A percentile compares a stretch with the other conserved stretches of the same genome.
phyloP scores from a whole-genome alignment of 1,140 invertebrate species.

The Diplogasteroides magnus region DNA sequence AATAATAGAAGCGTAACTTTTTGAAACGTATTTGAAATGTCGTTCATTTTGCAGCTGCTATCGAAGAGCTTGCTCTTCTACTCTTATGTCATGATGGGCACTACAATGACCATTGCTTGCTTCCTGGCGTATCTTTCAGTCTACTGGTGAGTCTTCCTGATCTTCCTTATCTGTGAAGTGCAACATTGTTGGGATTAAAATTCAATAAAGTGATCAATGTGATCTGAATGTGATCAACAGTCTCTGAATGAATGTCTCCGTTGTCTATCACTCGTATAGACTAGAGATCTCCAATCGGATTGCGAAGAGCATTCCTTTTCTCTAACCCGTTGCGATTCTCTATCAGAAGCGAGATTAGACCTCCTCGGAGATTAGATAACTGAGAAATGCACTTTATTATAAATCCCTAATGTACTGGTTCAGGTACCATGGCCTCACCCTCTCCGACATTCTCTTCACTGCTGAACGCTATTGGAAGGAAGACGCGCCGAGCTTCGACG shows the following conservation, averaged over 20 bases:
- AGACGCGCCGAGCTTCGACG: no score
- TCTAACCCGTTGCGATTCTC: no score
- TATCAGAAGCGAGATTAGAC: no score
- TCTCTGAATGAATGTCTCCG: neutral
- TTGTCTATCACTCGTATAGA: no score
- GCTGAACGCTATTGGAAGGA: constrained; percentile 47
- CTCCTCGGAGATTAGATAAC: no score
- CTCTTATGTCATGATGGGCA: constrained; percentile 45
- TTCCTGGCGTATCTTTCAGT: constrained; percentile 45
- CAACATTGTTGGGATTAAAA: no score
- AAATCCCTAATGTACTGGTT: constrained; percentile 5
- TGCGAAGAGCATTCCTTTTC: no score
- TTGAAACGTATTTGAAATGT: neutral
- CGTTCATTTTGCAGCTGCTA: constrained; percentile 6
- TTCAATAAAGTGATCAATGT: no score
- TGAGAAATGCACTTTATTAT: no score
- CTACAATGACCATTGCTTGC: constrained; percentile 48
- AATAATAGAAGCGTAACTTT: no score
- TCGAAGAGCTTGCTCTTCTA: constrained; percentile 37
- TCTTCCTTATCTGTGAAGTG: no score
- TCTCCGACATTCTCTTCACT: constrained; percentile 45
- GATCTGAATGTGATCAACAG: neutral
- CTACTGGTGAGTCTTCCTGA: constrained; percentile 40
- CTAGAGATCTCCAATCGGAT: no score
- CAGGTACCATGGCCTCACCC: constrained; percentile 43